phyloP scores from a whole-genome alignment of 2,113 vertebrate genomes.

The Myrmecobius fasciatus region DNA sequence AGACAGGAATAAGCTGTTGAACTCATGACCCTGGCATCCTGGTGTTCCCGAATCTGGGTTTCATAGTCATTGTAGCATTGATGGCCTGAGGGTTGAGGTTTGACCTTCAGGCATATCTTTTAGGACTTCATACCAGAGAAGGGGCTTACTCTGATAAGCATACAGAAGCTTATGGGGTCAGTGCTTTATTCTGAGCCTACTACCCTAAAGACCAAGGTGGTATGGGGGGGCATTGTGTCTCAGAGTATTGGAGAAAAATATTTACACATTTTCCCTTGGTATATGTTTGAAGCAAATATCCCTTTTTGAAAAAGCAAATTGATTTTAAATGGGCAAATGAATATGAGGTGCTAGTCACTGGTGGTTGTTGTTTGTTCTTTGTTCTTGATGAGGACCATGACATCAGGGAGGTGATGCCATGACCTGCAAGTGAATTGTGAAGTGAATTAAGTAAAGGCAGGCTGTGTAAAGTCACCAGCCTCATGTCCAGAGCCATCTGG shows the following conservation, averaged over 20 bases:
- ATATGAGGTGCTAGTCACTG: neutral
- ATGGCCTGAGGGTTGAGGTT: neutral
- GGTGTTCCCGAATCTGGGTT: neutral
- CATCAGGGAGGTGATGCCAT: too few species aligned
- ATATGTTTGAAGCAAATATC: neutral
- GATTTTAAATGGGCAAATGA: neutral
- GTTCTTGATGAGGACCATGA: too few species aligned
- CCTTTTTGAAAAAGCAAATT: neutral
- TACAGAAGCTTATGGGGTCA: neutral
- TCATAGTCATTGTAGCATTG: neutral
- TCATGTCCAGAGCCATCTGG: too few species aligned
- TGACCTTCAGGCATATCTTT: neutral
- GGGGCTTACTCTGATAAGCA: neutral
- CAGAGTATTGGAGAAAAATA: neutral
- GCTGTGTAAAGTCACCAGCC: too few species aligned
- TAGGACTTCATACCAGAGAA: neutral
- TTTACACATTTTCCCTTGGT: neutral
- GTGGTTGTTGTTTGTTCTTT: too few species aligned
- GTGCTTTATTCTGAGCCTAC: neutral
- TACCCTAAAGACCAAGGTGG: neutral
- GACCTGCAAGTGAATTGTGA: too few species aligned
- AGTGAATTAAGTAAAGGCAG: too few species aligned
- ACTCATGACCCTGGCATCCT: neutral
- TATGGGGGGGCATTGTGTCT: neutral
- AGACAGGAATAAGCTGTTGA: neutral